A percentile compares a stretch with the other conserved stretches of the same genome.
phyloP scores from a whole-genome alignment of 2,113 vertebrate genomes.

The Entelurus aequoreus region DNA sequence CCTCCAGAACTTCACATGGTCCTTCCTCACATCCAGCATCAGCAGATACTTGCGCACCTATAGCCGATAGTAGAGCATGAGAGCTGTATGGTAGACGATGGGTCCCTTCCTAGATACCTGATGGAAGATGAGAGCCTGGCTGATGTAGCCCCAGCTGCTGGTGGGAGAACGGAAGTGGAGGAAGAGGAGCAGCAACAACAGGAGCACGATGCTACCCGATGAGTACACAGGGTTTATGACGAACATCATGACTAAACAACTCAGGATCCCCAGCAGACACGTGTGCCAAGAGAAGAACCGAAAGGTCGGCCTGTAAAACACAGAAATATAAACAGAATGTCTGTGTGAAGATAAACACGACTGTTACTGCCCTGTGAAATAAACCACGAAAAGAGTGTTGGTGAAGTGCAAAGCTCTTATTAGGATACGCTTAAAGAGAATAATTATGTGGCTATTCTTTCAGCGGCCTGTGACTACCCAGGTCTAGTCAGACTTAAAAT shows the following conservation, averaged over 20 bases:
- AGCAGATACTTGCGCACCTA: conserved; percentile 80
- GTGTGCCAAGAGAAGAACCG: conserved; percentile 87
- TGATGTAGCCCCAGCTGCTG: conserved; percentile 90
- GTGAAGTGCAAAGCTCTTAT: too few species aligned
- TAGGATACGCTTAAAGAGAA: too few species aligned
- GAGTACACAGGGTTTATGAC: conserved; percentile 83
- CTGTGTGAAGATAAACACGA: neutral
- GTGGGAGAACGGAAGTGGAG: conserved; percentile 81
- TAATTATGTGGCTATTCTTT: too few species aligned
- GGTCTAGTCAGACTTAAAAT: too few species aligned
- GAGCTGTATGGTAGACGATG: neutral
- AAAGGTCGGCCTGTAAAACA: conserved; percentile 79
- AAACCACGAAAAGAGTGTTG: neutral
- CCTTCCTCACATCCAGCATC: conserved; percentile 79
- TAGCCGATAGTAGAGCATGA: neutral
- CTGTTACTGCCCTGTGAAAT: conserved; percentile 1
- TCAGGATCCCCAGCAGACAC: conserved; percentile 81
- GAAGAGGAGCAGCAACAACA: conserved; percentile 79
- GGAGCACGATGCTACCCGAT: conserved; percentile 77
- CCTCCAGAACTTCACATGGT: conserved; percentile 83
- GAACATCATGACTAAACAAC: conserved; percentile 90
- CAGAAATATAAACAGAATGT: neutral
- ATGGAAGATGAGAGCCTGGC: conserved; percentile 88
- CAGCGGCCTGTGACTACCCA: too few species aligned
- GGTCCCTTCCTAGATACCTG: conserved; percentile 53